Evolutionary conservation across 2,113 vertebrate species (phyloP).

Genomic region (Brachirus orientalis): DNA sequence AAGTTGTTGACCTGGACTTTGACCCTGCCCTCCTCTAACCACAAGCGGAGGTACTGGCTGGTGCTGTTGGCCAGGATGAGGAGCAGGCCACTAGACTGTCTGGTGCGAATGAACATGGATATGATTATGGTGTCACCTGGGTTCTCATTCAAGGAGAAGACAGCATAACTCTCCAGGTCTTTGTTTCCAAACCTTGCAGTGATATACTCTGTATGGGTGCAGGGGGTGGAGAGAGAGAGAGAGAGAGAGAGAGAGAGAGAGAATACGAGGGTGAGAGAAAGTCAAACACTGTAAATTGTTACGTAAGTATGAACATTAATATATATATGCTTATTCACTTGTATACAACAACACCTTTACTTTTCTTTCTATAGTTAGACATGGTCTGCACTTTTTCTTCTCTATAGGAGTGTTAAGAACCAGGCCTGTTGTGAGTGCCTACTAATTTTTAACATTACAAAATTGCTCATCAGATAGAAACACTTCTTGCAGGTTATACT

Average conservation of each 20-base stretch:
- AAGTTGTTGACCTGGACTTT: constrained; percentile 78
- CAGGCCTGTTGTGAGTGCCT: too few relatives aligned
- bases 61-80: constrained; percentile 85
- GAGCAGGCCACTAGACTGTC: constrained; percentile 80
- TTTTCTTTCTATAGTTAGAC: too few relatives aligned
- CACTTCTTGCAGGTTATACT: too few relatives aligned
- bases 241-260: neutral
- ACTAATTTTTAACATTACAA: too few relatives aligned
- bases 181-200: constrained; percentile 89
- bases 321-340: too few relatives aligned
- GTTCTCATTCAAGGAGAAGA: constrained; percentile 80
- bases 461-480: too few relatives aligned
- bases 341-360: too few relatives aligned
- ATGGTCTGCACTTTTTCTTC: too few relatives aligned
- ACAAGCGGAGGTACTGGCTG: constrained; percentile 79
- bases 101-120: constrained; percentile 90
- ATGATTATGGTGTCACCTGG: constrained; percentile 75
- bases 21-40: constrained; percentile 84
- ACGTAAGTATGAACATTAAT: too few relatives aligned
- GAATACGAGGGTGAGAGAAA: too few relatives aligned
- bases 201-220: constrained; percentile 81
- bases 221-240: neutral
- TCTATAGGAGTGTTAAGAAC: too few relatives aligned
- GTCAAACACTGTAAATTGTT: too few relatives aligned
- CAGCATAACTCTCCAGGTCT: constrained; percentile 81